Conservation (phyloP, 35 echinoderm and acorn worm genomes). For the Nesometra sesokonis region DNA sequence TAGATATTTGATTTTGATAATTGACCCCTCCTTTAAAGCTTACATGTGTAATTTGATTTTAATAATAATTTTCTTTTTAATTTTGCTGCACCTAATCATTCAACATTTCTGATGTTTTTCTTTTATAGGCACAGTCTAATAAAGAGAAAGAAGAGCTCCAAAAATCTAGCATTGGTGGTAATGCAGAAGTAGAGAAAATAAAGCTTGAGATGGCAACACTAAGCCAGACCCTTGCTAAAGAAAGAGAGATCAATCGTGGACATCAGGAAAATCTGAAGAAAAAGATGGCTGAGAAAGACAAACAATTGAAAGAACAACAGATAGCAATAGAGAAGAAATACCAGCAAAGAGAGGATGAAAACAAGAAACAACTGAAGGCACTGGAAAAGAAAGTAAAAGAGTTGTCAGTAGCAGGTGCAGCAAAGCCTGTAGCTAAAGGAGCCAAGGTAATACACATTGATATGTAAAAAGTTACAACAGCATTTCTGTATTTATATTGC, state of each 20-base stretch:
- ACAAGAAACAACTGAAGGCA: conserved; percentile 62
- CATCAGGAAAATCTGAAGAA: conserved; percentile 76
- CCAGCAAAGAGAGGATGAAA: conserved; percentile 45
- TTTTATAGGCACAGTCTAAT: conserved; percentile 18
- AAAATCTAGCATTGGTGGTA: conserved; percentile 48
- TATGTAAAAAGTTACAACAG: no score
- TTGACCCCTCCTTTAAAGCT: no score
- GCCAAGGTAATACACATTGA: not conserved
- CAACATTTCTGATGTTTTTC: not conserved
- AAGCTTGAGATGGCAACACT: conserved; percentile 50
- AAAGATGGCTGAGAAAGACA: conserved; percentile 89
- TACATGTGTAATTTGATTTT: no score
- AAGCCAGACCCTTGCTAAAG: conserved; percentile 57
- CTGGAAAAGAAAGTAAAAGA: conserved; percentile 92
- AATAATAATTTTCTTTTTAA: no score
- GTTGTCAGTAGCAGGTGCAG: conserved; percentile 22
- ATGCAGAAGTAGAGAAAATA: conserved; percentile 65
- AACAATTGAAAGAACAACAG: conserved; percentile 69
- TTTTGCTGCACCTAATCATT: no score
- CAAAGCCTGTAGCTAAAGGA: conserved; percentile 21
- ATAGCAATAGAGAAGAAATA: conserved; percentile 64
- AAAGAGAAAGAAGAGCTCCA: conserved; percentile 49
- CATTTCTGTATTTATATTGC: no score
- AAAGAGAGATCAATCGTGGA: conserved; percentile 58
- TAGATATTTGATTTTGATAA: no score